These are phyloP conservation scores for Trialeurodes vaporariorum DNA, from an alignment of 1,140 invertebrate genomes.

Conservation along the genomic window DNA sequence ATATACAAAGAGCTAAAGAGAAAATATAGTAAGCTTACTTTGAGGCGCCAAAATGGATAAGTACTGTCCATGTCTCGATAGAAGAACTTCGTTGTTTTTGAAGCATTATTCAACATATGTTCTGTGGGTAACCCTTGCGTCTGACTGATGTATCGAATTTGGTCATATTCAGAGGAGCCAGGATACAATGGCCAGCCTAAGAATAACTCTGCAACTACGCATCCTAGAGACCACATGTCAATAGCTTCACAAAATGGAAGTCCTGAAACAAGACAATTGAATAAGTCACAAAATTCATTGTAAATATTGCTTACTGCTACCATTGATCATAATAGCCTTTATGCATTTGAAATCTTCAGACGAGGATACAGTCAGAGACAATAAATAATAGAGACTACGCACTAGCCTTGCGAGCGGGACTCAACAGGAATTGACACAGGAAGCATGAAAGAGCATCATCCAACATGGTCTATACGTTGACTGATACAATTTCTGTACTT, in stretches of 20 bases:
- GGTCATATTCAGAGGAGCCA: slow-evolving; percentile 98
- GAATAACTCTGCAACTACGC: slow-evolving; percentile 98
- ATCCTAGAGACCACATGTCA: slow-evolving; percentile 99
- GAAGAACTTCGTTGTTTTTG: slow-evolving; percentile 98
- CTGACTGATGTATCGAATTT: slow-evolving; percentile 79
- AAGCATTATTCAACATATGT: slow-evolving; percentile 97
- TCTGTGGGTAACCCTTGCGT: slow-evolving; percentile 69
- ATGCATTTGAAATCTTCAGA: too few species aligned
- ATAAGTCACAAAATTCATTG: too few species aligned
- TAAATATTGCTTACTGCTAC: too few species aligned
- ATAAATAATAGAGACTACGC: too few species aligned
- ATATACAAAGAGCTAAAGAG: too few species aligned
- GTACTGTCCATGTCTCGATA: slow-evolving; percentile 92
- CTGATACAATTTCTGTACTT: too few species aligned
- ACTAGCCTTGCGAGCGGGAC: too few species aligned
- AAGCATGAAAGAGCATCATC: too few species aligned
- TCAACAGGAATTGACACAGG: too few species aligned
- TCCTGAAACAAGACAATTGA: slow-evolving; percentile 37
- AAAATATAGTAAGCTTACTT: slow-evolving; percentile 40
- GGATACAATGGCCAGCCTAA: slow-evolving; percentile 99
- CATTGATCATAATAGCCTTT: too few species aligned
- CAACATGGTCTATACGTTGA: too few species aligned
- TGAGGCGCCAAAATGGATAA: slow-evolving; percentile 95
- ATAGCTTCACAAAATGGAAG: slow-evolving; percentile 99
- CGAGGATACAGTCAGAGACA: too few species aligned